phyloP scores from a whole-genome alignment of 2,113 vertebrate genomes.

The rat (Rattus norvegicus) region DNA sequence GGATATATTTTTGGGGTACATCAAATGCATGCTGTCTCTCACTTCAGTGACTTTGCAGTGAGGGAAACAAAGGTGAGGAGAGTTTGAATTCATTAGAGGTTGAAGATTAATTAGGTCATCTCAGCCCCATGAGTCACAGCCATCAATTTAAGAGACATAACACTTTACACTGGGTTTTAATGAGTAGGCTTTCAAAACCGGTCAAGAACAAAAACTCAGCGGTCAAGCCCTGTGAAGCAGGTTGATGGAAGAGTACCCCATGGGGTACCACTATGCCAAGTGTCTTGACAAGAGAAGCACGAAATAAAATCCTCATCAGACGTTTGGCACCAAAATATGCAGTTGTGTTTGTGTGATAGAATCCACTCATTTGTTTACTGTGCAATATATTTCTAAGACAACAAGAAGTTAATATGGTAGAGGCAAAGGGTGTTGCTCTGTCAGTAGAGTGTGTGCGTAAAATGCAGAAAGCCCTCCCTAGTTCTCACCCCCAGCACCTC shows the following conservation, averaged over 20 bases:
- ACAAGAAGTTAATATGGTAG: not conserved
- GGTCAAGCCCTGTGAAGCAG: slow-evolving; percentile 78
- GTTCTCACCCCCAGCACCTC: not conserved
- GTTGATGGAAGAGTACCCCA: slow-evolving; percentile 59
- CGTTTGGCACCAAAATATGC: not conserved
- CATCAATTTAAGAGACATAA: slow-evolving; percentile 63
- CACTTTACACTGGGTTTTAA: slow-evolving; percentile 69
- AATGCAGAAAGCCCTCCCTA: not conserved
- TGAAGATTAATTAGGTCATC: slow-evolving; percentile 79
- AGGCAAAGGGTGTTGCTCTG: not conserved
- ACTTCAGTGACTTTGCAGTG: slow-evolving; percentile 68
- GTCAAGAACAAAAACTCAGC: slow-evolving; percentile 76
- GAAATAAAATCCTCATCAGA: slow-evolving; percentile 38
- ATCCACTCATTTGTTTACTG: not conserved
- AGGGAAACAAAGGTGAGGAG: slow-evolving; percentile 64
- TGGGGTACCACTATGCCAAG: slow-evolving; percentile 7
- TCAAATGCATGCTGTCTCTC: slow-evolving; percentile 57
- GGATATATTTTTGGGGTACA: not conserved
- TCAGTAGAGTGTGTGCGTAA: not conserved
- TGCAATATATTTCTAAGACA: not conserved
- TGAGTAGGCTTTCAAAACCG: slow-evolving; percentile 71
- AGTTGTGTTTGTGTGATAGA: not conserved
- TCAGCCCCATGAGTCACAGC: slow-evolving; percentile 61
- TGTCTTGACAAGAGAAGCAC: slow-evolving; percentile 39
- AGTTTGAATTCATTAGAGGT: slow-evolving; percentile 64